Percentiles rank a stretch among this genome's conserved stretches.
These are phyloP conservation scores for Odocoileus virginianus DNA, from an alignment of 2,113 vertebrate genomes.

Conservation along the genomic window DNA sequence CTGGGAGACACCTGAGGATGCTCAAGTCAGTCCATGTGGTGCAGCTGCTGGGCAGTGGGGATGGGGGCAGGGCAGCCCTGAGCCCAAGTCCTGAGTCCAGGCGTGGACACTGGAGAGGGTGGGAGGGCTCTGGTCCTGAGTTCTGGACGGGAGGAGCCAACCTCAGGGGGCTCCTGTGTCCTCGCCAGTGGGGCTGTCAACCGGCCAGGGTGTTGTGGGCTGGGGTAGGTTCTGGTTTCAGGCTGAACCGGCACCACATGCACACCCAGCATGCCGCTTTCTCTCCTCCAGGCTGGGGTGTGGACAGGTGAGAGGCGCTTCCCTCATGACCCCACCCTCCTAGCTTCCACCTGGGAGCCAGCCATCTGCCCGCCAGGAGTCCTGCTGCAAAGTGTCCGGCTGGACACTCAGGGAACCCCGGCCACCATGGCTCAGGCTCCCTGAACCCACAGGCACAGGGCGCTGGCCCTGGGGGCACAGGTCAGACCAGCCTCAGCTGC, in stretches of 20 bases:
- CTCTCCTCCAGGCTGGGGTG: neutral
- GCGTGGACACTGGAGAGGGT: neutral
- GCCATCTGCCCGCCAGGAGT: neutral
- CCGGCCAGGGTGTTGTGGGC: accelerated
- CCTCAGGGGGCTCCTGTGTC: neutral
- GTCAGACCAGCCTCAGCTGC: neutral
- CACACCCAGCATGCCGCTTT: accelerated
- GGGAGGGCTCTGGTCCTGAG: neutral
- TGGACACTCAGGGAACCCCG: neutral
- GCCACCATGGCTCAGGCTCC: neutral
- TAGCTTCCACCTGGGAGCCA: neutral
- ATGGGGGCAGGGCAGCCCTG: neutral
- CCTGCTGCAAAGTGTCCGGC: accelerated
- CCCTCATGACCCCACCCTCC: neutral
- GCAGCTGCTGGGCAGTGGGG: neutral
- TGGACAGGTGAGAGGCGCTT: neutral
- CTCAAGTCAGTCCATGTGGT: neutral
- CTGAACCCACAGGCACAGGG: neutral
- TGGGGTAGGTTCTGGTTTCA: neutral
- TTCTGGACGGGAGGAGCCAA: neutral
- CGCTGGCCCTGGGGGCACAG: neutral
- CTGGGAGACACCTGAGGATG: neutral
- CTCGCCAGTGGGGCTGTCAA: neutral
- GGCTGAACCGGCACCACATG: neutral
- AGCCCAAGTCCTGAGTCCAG: neutral